Evolutionary conservation across 2,888 invertebrate species (phyloP).

Genomic region (Spodoptera littoralis): DNA sequence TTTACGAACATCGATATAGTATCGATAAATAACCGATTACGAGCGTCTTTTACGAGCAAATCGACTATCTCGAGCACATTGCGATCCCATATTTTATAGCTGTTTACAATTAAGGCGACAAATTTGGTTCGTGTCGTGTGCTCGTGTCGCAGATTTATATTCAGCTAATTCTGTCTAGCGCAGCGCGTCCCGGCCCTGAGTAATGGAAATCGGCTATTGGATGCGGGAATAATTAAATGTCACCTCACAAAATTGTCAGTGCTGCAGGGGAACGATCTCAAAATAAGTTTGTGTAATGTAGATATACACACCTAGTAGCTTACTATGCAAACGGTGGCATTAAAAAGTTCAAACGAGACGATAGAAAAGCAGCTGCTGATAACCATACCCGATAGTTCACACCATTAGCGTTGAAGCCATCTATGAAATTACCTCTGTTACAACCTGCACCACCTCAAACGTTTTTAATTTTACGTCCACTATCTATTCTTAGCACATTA

Average conservation of each 20-base stretch:
- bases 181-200: slow-evolving; percentile 48
- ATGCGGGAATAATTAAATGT: slow-evolving; percentile 22
- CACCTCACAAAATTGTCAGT: slow-evolving; percentile 36
- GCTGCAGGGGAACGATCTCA: slow-evolving; percentile 22
- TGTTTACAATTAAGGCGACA: slow-evolving; percentile 69
- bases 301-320: not conserved
- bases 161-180: slow-evolving; percentile 65
- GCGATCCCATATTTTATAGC: slow-evolving; percentile 64
- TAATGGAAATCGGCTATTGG: slow-evolving; percentile 54
- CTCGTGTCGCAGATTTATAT: slow-evolving; percentile 65
- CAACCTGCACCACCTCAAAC: slow-evolving; percentile 32
- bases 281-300: slow-evolving; percentile 3
- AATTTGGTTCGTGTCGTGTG: slow-evolving; percentile 56
- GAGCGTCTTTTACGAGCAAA: slow-evolving; percentile 66
- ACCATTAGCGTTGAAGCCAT: slow-evolving; percentile 27
- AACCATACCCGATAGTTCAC: slow-evolving; percentile 28
- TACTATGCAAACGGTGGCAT: slow-evolving; percentile 10
- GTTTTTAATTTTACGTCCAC: slow-evolving; percentile 37
- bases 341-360: slow-evolving; percentile 4
- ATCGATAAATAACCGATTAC: slow-evolving; percentile 59
- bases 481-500: slow-evolving; percentile 48
- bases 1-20: slow-evolving; percentile 57
- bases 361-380: slow-evolving; percentile 18
- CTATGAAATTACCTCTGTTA: slow-evolving; percentile 26
- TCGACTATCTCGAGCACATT: slow-evolving; percentile 60